phyloP scores from a whole-genome alignment of 2,888 invertebrate genomes.

The Sarcophaga caerulescens region DNA sequence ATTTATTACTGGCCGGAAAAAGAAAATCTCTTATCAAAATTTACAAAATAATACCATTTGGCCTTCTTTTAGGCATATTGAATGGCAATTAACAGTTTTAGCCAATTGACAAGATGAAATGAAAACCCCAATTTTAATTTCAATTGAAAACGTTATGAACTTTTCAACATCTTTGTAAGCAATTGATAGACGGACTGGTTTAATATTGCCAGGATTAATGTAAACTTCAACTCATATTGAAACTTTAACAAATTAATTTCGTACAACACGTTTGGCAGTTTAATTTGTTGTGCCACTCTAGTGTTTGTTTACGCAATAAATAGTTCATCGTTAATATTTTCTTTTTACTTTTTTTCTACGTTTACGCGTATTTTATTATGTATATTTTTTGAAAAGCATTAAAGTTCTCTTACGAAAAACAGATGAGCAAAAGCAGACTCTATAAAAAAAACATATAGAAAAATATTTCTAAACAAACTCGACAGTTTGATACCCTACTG shows the following conservation, averaged over 20 bases:
- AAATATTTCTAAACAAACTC: no score
- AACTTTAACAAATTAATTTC: constrained; percentile 40
- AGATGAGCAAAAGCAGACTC: no score
- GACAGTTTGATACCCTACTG: no score
- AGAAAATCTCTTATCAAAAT: no score
- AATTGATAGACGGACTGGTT: not conserved
- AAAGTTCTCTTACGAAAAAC: no score
- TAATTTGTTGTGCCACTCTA: constrained; percentile 49
- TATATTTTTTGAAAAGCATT: no score
- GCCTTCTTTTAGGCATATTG: not conserved
- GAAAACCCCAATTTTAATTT: not conserved
- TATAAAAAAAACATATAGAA: no score
- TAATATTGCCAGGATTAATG: not conserved
- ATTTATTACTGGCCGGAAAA: no score
- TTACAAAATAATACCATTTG: no score
- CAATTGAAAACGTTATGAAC: not conserved
- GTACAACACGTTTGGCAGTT: constrained; percentile 35
- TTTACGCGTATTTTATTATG: no score
- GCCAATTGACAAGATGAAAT: not conserved
- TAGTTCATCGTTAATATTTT: constrained; percentile 43
- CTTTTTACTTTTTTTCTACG: not conserved
- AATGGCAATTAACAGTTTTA: not conserved
- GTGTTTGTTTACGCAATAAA: constrained; percentile 29
- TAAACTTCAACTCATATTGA: constrained; percentile 29
- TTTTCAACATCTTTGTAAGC: constrained; percentile 10